These are phyloP conservation scores for Triplophysa tibetana DNA, from an alignment of 2,113 vertebrate genomes.

Conservation along the genomic window DNA sequence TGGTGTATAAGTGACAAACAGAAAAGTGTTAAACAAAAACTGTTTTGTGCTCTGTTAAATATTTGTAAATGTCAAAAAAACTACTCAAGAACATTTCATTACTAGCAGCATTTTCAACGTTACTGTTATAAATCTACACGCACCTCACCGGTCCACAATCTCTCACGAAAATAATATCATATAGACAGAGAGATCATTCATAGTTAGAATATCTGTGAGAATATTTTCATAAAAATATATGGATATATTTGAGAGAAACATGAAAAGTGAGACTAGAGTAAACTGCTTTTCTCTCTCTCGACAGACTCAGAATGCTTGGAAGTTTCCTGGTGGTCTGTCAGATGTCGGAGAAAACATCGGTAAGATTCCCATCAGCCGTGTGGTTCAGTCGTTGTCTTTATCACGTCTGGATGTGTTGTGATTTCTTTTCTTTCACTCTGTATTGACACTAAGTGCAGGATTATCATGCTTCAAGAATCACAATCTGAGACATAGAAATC, in stretches of 20 bases:
- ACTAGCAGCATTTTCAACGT: conserved; percentile 82
- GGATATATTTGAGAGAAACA: no score
- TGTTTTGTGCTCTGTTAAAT: background rate
- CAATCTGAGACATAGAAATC: background rate
- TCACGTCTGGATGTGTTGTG: no score
- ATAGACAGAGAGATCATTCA: no score
- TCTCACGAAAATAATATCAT: background rate
- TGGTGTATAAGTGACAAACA: conserved; percentile 27
- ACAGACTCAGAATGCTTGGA: conserved; percentile 88
- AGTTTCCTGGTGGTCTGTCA: conserved; percentile 92
- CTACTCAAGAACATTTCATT: conserved; percentile 69
- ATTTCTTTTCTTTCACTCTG: no score
- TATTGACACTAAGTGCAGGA: background rate
- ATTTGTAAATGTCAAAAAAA: conserved; percentile 44
- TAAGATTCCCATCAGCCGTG: conserved; percentile 58
- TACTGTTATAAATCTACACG: background rate
- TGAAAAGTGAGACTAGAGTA: background rate
- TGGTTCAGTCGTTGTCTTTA: no score
- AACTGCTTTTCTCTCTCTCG: conserved; percentile 51
- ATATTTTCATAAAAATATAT: no score
- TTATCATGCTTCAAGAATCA: background rate
- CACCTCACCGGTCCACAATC: no score
- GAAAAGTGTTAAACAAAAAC: background rate
- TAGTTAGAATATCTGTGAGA: no score
- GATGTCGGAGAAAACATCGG: conserved; percentile 92